A percentile compares a stretch with the other conserved stretches of the same genome.
Conservation (phyloP, 2,888 invertebrate species). For the Fragum sueziense region DNA sequence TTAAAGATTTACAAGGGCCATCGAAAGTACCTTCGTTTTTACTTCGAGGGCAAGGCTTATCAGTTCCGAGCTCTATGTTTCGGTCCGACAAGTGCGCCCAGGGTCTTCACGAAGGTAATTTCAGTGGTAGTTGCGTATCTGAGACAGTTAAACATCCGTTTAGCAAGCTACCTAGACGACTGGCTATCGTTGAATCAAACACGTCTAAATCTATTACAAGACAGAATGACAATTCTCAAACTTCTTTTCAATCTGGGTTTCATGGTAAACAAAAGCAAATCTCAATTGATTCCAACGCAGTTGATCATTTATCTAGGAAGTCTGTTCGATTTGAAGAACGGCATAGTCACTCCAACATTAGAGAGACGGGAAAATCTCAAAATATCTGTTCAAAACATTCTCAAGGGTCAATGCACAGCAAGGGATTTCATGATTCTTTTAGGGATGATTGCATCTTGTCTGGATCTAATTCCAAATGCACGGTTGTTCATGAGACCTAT, state of each 20-base stretch:
- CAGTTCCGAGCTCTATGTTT: conserved; percentile 44
- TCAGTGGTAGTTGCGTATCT: conserved; percentile 41
- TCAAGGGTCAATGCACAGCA: no score
- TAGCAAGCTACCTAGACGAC: conserved; percentile 44
- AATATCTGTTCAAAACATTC: no score
- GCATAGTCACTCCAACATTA: no score
- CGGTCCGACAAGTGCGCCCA: conserved; percentile 40
- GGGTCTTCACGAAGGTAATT: conserved; percentile 44
- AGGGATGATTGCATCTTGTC: no score
- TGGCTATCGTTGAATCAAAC: conserved; percentile 31
- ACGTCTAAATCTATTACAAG: conserved; percentile 13
- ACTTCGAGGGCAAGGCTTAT: conserved; percentile 25
- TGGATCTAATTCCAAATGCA: no score
- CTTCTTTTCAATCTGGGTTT: conserved; percentile 38
- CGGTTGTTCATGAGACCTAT: no score
- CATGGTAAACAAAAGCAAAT: conserved; percentile 42
- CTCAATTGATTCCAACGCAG: conserved; percentile 21
- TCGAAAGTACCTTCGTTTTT: conserved; percentile 44
- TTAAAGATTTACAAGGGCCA: conserved; percentile 31
- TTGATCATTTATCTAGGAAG: no score
- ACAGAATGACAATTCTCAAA: conserved; percentile 24
- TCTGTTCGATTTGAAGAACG: no score
- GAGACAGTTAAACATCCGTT: conserved; percentile 17
- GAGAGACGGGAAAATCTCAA: no score
- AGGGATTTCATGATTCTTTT: no score